Conservation (phyloP, 2,888 invertebrate genomes). For the Diloba caeruleocephala region DNA sequence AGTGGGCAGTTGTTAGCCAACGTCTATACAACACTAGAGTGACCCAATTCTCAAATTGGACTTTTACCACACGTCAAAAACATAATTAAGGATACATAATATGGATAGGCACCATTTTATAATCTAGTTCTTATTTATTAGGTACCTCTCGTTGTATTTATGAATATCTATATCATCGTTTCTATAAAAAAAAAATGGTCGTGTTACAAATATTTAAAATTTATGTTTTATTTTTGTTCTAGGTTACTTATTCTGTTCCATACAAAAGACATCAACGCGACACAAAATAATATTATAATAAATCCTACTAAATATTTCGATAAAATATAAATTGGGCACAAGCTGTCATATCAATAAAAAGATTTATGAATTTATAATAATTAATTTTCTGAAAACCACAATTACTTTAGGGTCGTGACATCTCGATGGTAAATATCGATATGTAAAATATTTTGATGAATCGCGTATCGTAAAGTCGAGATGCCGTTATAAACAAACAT, state of each 20-base stretch:
- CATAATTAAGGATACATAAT: constrained; percentile 22
- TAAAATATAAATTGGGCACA: constrained; percentile 23
- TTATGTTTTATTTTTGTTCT: not conserved
- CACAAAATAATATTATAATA: constrained; percentile 15
- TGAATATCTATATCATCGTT: not conserved
- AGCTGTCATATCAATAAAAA: constrained; percentile 37
- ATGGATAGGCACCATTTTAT: no score
- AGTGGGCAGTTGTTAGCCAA: constrained; percentile 12
- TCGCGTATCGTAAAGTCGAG: constrained; percentile 38
- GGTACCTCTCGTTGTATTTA: not conserved
- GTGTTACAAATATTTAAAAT: not conserved
- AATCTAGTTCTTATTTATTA: constrained; percentile 15
- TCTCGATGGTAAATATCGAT: constrained; percentile 45
- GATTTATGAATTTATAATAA: constrained; percentile 35
- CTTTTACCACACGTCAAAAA: constrained; percentile 29
- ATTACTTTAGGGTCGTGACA: constrained; percentile 40
- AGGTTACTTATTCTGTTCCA: constrained; percentile 25
- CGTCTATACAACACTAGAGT: constrained; percentile 20
- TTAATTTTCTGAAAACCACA: constrained; percentile 47
- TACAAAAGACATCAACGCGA: constrained; percentile 85
- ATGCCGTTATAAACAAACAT: constrained; percentile 51
- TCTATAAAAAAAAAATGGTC: not conserved
- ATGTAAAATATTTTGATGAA: constrained; percentile 48
- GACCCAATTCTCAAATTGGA: constrained; percentile 37
- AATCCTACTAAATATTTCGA: constrained; percentile 12